Base-by-base conservation (phyloP, 1,140 invertebrate genomes). In the Drosophila obscura region DNA sequence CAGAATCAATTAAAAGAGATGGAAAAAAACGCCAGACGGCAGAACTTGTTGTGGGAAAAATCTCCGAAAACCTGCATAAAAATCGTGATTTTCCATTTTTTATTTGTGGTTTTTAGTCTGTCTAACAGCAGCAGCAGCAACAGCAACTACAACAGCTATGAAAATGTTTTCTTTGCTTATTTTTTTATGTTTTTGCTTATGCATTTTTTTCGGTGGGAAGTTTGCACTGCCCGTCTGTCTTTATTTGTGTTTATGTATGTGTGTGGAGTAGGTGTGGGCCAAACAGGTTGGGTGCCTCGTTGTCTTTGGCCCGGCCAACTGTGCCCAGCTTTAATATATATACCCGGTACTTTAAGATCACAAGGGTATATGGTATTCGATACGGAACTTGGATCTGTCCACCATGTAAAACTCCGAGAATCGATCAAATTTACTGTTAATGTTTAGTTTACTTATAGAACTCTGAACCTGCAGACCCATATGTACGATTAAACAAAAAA, bases 11-110 rank as follows among this genome's bases (percentile, higher is more conserved):
- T 88, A 88, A 88, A 77, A 76, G 55, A 49, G 63, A 83, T 50
- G 59, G 45, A 63, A 77, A 85, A 53, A 22, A 57, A 35, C 51
- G 51, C 39, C 45, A 41, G 63, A 74, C 71, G 45, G 35, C 35
- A 73, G 51, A 87, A 88, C 80, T 74, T 64, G 84, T 80, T 88
- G 83, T 87, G 79, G 82, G 79, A 80, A 89, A 85, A 83, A 83
- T 83, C 68, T 67, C 84, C 79, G 67, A 88, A 87, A 88, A 79
- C 83, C 80, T 77, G 83, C 83, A 87, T 71, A 64, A 67, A 69
- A 88, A 83, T 83, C 83, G 83, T 87, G 83, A 87, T 87, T 87
- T 69, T 74, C 63, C 65, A 67, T 87, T 84, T 77, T 46, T 66
- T 66, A 56, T 48, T 80, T 65, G 31, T 80, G 49, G 41, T 64